Conservation (phyloP, 2,888 invertebrate genomes). For the Chrysina gloriosa region DNA sequence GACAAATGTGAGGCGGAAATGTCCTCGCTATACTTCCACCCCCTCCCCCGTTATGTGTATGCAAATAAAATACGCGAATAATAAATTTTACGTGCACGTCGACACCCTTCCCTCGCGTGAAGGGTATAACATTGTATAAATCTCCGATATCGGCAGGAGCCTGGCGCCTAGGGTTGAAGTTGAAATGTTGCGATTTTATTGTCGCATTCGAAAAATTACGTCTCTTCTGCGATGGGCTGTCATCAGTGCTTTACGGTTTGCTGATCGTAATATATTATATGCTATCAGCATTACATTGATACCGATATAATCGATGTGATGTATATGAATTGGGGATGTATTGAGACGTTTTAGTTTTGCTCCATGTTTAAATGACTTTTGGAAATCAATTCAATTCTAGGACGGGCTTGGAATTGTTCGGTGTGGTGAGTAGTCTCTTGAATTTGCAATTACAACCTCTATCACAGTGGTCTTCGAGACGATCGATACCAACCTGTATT, state of each 20-base stretch:
- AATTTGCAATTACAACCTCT: too few species aligned
- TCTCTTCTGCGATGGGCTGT: not conserved
- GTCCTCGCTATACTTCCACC: conserved; percentile 24
- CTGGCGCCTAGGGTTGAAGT: conserved; percentile 1
- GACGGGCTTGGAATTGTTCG: too few species aligned
- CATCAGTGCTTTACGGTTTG: not conserved
- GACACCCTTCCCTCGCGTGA: not conserved
- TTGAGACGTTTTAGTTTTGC: too few species aligned
- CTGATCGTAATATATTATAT: not conserved
- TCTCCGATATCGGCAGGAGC: conserved; percentile 1
- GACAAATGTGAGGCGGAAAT: conserved; percentile 25
- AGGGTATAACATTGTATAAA: conserved; percentile 18
- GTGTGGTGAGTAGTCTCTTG: too few species aligned
- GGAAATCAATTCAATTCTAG: too few species aligned
- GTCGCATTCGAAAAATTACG: not conserved
- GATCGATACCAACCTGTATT: too few species aligned
- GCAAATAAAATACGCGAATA: conserved; percentile 35
- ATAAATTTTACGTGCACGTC: conserved; percentile 28
- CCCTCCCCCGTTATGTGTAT: conserved; percentile 17
- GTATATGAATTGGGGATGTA: not conserved
- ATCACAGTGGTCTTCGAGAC: too few species aligned
- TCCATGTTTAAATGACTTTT: too few species aligned
- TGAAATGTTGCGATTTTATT: conserved; percentile 18
- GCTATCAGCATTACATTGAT: not conserved
- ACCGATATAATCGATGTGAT: not conserved